Percentiles rank a stretch among this genome's conserved stretches.
Conservation (phyloP, 1,140 invertebrate species). For the Solenopsis fugax region DNA sequence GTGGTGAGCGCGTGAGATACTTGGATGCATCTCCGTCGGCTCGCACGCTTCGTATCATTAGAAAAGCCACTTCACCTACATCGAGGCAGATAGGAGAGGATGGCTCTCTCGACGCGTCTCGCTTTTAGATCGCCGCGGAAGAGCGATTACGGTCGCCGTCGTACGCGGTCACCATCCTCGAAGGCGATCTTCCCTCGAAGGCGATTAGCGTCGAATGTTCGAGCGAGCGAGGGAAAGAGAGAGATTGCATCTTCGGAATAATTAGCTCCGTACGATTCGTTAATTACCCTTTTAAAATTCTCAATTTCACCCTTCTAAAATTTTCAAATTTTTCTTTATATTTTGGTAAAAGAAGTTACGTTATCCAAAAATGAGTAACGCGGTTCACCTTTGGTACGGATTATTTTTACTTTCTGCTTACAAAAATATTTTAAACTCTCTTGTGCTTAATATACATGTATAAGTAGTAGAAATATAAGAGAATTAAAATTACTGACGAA, state of each 20-base stretch:
- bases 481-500: neutral
- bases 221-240: neutral
- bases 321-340: neutral
- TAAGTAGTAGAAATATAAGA: neutral
- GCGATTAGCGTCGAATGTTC: neutral
- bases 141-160: conserved; percentile 72
- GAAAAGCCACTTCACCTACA: conserved; percentile 84
- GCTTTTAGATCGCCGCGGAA: conserved; percentile 55
- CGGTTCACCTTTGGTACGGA: neutral
- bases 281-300: neutral
- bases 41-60: conserved; percentile 75
- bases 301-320: neutral
- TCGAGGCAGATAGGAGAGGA: conserved; percentile 68
- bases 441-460: neutral
- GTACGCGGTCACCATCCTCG: conserved; percentile 34
- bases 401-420: neutral
- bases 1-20: conserved; percentile 35
- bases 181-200: conserved; percentile 14
- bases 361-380: neutral
- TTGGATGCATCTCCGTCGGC: conserved; percentile 52
- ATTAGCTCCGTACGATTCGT: neutral
- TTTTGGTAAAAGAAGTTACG: neutral
- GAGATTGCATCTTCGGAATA: neutral
- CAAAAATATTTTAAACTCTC: neutral
- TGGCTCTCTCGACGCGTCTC: conserved; percentile 71